Percentiles rank a stretch among this genome's conserved stretches.
These are phyloP conservation scores for Anthonomus grandis DNA, from an alignment of 1,140 invertebrate species.

Conservation along the genomic window DNA sequence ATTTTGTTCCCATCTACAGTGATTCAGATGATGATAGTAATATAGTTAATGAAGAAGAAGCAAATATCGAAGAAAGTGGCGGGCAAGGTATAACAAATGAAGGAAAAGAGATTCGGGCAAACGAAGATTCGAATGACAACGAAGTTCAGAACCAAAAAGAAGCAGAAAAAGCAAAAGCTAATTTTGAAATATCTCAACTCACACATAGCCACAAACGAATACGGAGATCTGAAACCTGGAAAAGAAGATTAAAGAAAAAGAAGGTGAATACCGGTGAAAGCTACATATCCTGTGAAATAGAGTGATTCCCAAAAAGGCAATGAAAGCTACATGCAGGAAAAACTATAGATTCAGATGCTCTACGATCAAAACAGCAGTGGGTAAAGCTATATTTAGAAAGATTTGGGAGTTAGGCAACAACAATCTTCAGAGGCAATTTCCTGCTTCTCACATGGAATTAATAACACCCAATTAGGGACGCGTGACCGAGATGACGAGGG, in stretches of 20 bases:
- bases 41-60: no score
- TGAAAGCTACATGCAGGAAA: background rate
- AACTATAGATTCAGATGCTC: background rate
- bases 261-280: background rate
- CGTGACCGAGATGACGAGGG: background rate
- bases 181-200: no score
- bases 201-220: background rate
- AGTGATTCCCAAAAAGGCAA: background rate
- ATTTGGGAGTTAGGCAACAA: background rate
- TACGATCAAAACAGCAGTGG: background rate
- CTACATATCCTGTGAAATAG: background rate
- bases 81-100: no score
- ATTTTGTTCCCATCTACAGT: no score
- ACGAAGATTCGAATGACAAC: no score
- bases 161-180: background rate
- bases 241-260: constrained; percentile 2
- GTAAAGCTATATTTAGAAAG: background rate
- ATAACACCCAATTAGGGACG: background rate
- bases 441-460: background rate
- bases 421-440: background rate
- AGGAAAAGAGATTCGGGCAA: no score
- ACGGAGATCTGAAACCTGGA: background rate
- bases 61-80: no score
- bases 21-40: no score
- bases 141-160: no score